Evolutionary conservation across 2,888 invertebrate genomes (phyloP), one percentile per base, ranked within the genome.

Genomic region (Philopedon plagiatum): DNA sequence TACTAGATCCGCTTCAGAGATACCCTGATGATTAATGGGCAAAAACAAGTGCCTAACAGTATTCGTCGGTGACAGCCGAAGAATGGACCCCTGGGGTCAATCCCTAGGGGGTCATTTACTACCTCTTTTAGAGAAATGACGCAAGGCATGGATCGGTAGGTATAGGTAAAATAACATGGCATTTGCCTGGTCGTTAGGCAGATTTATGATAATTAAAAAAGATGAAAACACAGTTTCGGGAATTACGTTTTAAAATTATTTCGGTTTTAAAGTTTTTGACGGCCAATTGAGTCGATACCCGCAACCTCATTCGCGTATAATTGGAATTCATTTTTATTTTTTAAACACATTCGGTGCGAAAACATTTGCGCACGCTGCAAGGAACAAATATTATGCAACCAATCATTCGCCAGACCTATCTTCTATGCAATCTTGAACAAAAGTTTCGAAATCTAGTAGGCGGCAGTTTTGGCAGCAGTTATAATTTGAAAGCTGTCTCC

Each of bases 1-100:
- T 57, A 37, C 64, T 34, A 66, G 71, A 71, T 71, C 71, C 71
- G 71, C 66, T 18, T 11, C 29, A 37, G 7, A 57, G 39, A 37
- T 57, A 57, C 5, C 37, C 7, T 26, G 18, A 70, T 74, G 74
- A 74, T 74, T 29, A 67, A 74, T 74, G 66, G 57, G 13, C 56
- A 32, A 54, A 61, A 61, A 70, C 70, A 60, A 71, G 71, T 58
- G 71, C 65, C 70, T 71, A 70, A 70, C 74, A 67, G 67, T 67
- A 67, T 63, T 49, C 56, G 67, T 56, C 74, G 74, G 74, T 74
- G 74, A 74, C 70, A 73, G 65, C 61, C 61, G 65, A 65, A 73
- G 73, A 69, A 63, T 61, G 65, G 58, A 69, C 70, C 67, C 70
- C 74, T 44, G 41, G 58, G 51, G 60, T 34, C 21, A 18, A 13